phyloP scores from a whole-genome alignment of 2,888 invertebrate genomes.

The Yponomeuta plumbellus region DNA sequence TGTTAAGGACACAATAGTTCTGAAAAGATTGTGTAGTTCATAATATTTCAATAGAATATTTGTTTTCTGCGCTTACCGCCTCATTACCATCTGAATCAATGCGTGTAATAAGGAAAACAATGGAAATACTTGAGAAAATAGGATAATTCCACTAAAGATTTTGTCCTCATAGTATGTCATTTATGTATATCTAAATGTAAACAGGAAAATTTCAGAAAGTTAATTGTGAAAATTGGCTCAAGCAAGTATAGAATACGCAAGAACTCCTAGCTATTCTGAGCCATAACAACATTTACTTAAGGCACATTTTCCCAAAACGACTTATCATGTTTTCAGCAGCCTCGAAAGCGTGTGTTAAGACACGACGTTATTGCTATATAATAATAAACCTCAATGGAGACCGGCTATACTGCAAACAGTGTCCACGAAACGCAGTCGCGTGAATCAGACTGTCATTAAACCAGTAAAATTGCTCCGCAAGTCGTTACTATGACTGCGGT shows the following conservation, averaged over 20 bases:
- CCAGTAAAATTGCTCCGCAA: not conserved
- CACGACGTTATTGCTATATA: constrained; percentile 30
- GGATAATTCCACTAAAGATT: not conserved
- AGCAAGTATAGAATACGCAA: not conserved
- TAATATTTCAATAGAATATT: no score
- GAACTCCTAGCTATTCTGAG: not conserved
- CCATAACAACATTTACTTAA: not conserved
- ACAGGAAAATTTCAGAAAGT: not conserved
- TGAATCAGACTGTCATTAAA: not conserved
- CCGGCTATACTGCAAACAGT: not conserved
- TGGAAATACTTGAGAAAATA: no score
- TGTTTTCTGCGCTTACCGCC: no score
- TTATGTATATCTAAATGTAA: not conserved
- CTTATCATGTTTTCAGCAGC: not conserved
- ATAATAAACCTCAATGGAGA: constrained; percentile 18
- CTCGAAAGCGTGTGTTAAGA: constrained; percentile 5
- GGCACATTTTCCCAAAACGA: not conserved
- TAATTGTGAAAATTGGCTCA: not conserved
- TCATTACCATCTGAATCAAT: no score
- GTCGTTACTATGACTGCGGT: not conserved
- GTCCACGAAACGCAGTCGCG: constrained; percentile 1
- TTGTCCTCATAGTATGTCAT: not conserved
- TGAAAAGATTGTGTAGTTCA: no score
- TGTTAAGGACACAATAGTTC: not conserved
- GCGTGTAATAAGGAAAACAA: no score